A percentile compares a stretch with the other conserved stretches of the same genome.
Conservation (phyloP, 2,113 vertebrate genomes). For the Tupaia tana region DNA sequence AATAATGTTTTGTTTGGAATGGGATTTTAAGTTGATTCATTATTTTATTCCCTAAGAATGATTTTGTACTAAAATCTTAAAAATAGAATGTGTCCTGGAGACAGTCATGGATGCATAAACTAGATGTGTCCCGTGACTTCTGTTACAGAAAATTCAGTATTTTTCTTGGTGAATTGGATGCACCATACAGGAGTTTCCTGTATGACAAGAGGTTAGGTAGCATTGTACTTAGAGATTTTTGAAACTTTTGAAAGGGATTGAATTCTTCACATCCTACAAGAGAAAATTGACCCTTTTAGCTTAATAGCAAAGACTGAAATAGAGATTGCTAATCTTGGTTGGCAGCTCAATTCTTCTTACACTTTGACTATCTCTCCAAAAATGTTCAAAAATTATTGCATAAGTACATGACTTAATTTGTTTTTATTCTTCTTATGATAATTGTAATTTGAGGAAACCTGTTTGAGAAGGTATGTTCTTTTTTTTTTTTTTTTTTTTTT, state of each 20-base stretch:
- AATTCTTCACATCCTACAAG: not conserved
- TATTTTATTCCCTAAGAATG: not conserved
- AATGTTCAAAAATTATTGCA: not conserved
- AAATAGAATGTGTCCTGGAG: not conserved
- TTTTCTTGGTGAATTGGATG: not conserved
- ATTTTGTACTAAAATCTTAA: not conserved
- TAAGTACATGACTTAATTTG: not conserved
- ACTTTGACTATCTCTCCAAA: conserved; percentile 38
- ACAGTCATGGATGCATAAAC: not conserved
- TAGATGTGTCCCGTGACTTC: not conserved
- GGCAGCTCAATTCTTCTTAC: not conserved
- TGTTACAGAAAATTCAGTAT: not conserved
- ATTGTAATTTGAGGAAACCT: conserved; percentile 8
- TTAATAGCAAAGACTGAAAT: not conserved
- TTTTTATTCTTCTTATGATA: not conserved
- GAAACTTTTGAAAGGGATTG: not conserved
- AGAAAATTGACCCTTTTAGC: not conserved
- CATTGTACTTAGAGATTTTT: not conserved
- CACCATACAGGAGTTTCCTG: not conserved
- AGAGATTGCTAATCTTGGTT: not conserved
- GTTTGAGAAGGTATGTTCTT: not conserved
- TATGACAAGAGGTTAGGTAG: not conserved
- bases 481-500: too few relatives aligned
- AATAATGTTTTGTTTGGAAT: not conserved
- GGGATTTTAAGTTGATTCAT: not conserved